Base-by-base conservation (phyloP, 2,113 vertebrate species). In the Cepphus grylle region DNA sequence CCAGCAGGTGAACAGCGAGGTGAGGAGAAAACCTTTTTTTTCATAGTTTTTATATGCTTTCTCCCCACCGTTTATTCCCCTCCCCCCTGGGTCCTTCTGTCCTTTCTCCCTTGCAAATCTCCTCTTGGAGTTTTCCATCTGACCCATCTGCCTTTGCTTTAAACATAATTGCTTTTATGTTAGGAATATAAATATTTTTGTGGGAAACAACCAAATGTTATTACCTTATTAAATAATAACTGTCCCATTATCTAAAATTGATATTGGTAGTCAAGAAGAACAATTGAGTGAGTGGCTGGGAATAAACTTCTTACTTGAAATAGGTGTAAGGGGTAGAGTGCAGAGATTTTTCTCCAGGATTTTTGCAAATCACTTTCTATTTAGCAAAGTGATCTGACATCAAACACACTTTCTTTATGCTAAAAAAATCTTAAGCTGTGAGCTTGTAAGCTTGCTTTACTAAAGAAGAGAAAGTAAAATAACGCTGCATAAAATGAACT, bases 1-100 rank as follows among this genome's bases (percentile, higher is more conserved):
- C 93, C 94, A 96, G 97, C 98, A 98, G 98, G 99, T 99, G 97
- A 98, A 97, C 94, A 94, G 97, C 58, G 98, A 99, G 99, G 99
- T 99, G 98, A 99, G 98, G 12, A 42, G 42, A 91, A 80, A 30
- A 15, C 30, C 42, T 47, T 18, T 55, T 55, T 55, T 55, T 78
- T 45, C 29, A 36, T 43, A 23, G 34, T 52, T 67, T 22, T 34
- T 38, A 22, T 29, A 11, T 71, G 15, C 20, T 42, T 47, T 81
- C 71, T 42, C 13, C 42, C 12, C 66, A 25, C 25, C 20, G 36
- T 52, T 22, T 63, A 45, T 45, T 45, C 45, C 17, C 45, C 30
- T 32, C 36, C 36, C 20, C 38, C 52, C 27, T 8, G 9, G 10
- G 9, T 55, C 27, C 52, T 45, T 30, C 32, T 55, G 52, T 55